Percentiles rank a stretch among this genome's conserved stretches.
Conservation (phyloP, 1,140 invertebrate genomes). For the Notospermus geniculatus region DNA sequence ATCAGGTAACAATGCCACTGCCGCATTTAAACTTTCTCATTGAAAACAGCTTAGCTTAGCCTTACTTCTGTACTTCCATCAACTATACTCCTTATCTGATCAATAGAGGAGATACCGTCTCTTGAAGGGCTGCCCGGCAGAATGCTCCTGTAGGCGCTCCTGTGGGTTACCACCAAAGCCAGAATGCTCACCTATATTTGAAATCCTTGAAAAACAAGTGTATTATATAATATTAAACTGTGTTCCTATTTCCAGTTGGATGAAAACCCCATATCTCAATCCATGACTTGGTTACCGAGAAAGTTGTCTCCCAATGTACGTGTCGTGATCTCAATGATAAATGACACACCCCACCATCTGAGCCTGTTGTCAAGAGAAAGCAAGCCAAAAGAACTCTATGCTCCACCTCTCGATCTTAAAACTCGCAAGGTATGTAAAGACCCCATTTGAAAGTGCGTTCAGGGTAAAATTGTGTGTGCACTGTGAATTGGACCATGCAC, state of each 20-base stretch:
- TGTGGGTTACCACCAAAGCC: no score
- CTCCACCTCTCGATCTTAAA: constrained; percentile 35
- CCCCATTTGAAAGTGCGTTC: neutral
- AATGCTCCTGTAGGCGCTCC: no score
- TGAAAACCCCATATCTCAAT: constrained; percentile 44
- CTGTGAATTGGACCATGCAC: neutral
- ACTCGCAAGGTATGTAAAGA: constrained; percentile 33
- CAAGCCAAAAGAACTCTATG: constrained; percentile 41
- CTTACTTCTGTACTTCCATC: no score
- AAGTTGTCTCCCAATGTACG: constrained; percentile 48
- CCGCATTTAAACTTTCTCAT: no score
- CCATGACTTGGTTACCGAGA: constrained; percentile 48
- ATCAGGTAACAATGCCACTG: constrained; percentile 35
- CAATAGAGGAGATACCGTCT: no score
- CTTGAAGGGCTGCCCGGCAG: no score
- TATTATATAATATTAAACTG: no score
- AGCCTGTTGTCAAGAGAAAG: constrained; percentile 43
- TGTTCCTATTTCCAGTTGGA: constrained; percentile 37
- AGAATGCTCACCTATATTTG: no score
- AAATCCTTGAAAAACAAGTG: no score
- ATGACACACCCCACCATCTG: constrained; percentile 40
- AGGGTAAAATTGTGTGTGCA: constrained; percentile 1
- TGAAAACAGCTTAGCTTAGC: no score
- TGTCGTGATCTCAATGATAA: constrained; percentile 42
- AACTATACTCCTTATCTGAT: no score